These are phyloP conservation scores for Oryzias woworae DNA, from an alignment of 2,113 vertebrate species.

Conservation along the genomic window DNA sequence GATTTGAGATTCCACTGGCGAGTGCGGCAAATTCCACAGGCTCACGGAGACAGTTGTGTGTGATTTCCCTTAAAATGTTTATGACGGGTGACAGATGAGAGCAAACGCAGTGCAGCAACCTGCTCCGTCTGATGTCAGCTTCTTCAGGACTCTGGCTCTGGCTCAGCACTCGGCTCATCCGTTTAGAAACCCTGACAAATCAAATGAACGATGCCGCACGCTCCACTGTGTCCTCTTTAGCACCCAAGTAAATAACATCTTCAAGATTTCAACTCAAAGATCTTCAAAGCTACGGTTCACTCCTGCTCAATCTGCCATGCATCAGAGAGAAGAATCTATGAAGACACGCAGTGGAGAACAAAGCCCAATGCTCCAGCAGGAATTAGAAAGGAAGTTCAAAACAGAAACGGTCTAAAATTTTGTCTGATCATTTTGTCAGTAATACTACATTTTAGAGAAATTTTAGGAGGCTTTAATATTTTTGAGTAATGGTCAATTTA, in stretches of 20 bases:
- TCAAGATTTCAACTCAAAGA: constrained; percentile 22
- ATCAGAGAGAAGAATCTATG: not conserved
- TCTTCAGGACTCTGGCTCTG: constrained; percentile 20
- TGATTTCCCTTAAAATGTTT: constrained; percentile 20
- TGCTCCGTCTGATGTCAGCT: constrained; percentile 32
- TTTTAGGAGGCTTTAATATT: no score
- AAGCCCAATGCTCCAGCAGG: not conserved
- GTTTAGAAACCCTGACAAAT: constrained; percentile 39
- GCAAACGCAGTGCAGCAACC: constrained; percentile 24
- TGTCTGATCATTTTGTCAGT: no score
- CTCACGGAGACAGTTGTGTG: constrained; percentile 11
- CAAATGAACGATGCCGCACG: constrained; percentile 14
- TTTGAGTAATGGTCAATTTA: no score
- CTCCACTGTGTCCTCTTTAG: constrained; percentile 20
- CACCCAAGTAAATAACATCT: constrained; percentile 36
- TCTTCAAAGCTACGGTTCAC: constrained; percentile 20
- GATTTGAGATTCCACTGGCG: not conserved
- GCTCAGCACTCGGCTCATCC: constrained; percentile 8
- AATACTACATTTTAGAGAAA: no score
- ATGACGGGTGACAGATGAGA: constrained; percentile 39
- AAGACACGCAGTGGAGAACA: constrained; percentile 9
- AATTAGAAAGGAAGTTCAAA: no score
- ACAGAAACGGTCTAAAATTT: no score
- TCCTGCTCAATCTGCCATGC: constrained; percentile 36
- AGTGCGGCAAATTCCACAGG: not conserved